Evolutionary conservation across 2,888 invertebrate genomes (phyloP), one percentile per base, ranked within the genome.

Genomic region (Epiblema foenella): DNA sequence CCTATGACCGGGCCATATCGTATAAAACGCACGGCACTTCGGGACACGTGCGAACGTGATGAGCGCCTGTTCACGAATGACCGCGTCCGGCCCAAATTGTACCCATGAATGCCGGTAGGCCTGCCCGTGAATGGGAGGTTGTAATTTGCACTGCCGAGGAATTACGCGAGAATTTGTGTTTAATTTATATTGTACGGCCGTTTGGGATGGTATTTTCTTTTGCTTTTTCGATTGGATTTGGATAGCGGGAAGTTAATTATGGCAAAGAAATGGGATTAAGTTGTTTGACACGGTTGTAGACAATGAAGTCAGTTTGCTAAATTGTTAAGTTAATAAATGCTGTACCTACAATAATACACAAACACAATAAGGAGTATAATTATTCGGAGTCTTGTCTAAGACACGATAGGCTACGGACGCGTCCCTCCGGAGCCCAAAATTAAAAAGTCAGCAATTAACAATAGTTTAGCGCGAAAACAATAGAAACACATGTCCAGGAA

Each of bases 11-110:
- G 64, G 68, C 70, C 68, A 72, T 49, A 29, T 74, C 75, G 75
- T 84, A 89, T 90, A 87, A 90, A 90, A 88, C 81, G 87, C 89
- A 91, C 86, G 80, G 85, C 84, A 84, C 80, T 91, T 85, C 91
- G 88, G 81, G 81, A 85, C 91, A 91, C 88, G 85, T 89, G 90
- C 76, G 76, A 72, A 78, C 74, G 69, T 74, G 78, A 76, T 79
- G 79, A 78, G 75, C 74, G 81, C 82, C 77, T 80, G 80, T 82
- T 83, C 81, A 79, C 80, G 82, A 85, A 78, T 88, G 85, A 80
- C 76, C 78, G 86, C 86, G 86, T 87, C 89, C 90, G 87, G 88
- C 79, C 85, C 85, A 88, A 90, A 90, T 90, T 89, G 87, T 89
- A 88, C 83, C 82, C 78, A 80, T 77, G 81, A 81, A 78, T 80